Evolutionary conservation across 2,888 invertebrate species (phyloP).

Genomic region (Erebia epiphron): DNA sequence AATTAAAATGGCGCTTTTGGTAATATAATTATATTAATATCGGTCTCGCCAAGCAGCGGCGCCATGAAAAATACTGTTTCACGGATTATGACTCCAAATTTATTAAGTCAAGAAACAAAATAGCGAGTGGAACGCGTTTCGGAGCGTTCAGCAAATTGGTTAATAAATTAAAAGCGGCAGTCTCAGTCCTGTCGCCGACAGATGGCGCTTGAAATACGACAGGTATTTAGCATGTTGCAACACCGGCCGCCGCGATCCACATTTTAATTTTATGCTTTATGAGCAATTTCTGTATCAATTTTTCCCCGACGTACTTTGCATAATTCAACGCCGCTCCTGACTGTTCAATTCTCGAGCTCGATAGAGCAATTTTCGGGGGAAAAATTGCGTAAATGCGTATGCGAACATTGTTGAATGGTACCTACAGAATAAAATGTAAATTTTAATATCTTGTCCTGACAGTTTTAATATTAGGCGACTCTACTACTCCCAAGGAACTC

Average conservation of each 20-base stretch:
- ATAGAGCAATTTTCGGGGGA: conserved; percentile 58
- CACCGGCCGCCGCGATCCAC: conserved; percentile 69
- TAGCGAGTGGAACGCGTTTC: conserved; percentile 68
- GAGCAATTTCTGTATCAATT: conserved; percentile 80
- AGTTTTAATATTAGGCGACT: conserved; percentile 1
- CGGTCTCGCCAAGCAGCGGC: conserved; percentile 44
- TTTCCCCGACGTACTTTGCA: conserved; percentile 66
- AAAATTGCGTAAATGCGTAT: conserved; percentile 23
- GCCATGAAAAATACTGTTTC: conserved; percentile 60
- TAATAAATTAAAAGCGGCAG: conserved; percentile 81
- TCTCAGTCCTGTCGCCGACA: conserved; percentile 78
- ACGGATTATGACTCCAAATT: conserved; percentile 72
- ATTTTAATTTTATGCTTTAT: conserved; percentile 81
- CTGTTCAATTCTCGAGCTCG: conserved; percentile 58
- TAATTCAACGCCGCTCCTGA: conserved; percentile 64
- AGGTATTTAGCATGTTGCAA: conserved; percentile 82
- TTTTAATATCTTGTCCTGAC: neutral
- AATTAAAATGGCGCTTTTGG: conserved; percentile 37
- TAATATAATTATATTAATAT: conserved; percentile 43
- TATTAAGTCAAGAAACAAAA: conserved; percentile 80
- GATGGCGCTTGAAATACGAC: conserved; percentile 81
- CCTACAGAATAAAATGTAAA: conserved; percentile 9
- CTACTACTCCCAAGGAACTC: neutral
- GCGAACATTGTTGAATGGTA: conserved; percentile 14
- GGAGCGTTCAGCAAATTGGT: conserved; percentile 77